Conservation (phyloP, 2,113 vertebrate species). For the Stomatorhinus ivindoensis region DNA sequence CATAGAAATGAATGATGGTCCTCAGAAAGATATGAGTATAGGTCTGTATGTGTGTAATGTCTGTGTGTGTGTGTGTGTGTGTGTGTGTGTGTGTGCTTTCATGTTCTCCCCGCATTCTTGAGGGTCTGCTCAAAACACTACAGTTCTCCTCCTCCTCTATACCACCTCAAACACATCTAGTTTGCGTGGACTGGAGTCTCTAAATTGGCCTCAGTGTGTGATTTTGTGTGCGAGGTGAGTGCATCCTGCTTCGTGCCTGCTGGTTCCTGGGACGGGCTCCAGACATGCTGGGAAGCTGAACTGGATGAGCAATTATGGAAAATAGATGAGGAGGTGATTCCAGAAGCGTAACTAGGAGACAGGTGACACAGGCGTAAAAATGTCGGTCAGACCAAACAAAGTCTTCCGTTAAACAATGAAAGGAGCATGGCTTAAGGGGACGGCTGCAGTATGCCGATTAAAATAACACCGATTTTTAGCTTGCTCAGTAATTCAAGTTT, state of each 20-base stretch:
- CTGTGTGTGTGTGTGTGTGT: neutral
- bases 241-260: neutral
- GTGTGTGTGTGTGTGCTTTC: neutral
- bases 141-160: neutral
- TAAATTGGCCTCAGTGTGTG: neutral
- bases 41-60: neutral
- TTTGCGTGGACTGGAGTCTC: neutral
- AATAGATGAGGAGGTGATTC: neutral
- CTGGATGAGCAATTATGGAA: neutral
- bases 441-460: neutral
- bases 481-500: conserved; percentile 13
- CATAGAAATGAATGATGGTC: neutral
- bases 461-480: neutral
- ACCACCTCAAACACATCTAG: neutral
- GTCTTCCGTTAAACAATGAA: conserved; percentile 15
- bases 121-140: neutral
- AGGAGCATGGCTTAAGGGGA: neutral
- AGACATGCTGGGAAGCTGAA: neutral
- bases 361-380: neutral
- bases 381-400: conserved; percentile 2
- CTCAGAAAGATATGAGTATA: neutral
- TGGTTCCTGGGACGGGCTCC: neutral
- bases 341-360: neutral
- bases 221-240: neutral
- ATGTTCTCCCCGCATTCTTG: neutral